Percentiles rank a stretch among this genome's conserved stretches.
These are phyloP conservation scores for Crotalus viridis DNA, from an alignment of 2,113 vertebrate species.

Conservation along the genomic window DNA sequence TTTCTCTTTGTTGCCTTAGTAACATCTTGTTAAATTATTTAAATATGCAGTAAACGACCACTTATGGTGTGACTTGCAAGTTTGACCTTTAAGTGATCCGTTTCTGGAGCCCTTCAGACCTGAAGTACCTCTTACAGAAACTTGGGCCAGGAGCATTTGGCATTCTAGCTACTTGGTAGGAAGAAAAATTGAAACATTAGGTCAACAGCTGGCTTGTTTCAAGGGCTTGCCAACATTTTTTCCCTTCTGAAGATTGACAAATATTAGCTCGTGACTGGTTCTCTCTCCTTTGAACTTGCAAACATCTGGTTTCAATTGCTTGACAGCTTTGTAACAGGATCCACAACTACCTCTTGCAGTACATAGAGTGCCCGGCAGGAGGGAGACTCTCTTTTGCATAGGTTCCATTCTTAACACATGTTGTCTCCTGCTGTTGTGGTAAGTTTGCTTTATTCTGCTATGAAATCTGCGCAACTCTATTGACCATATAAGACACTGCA, in stretches of 20 bases:
- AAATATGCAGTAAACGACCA: constrained; percentile 32
- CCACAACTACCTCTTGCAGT: constrained; percentile 66
- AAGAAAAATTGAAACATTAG: constrained; percentile 43
- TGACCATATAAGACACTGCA: constrained; percentile 44
- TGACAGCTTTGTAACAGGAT: constrained; percentile 62
- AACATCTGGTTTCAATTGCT: constrained; percentile 79
- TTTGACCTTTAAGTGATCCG: not conserved
- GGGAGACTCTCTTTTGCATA: constrained; percentile 51
- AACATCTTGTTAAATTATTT: constrained; percentile 31
- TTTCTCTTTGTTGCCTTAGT: not conserved
- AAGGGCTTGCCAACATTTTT: constrained; percentile 63
- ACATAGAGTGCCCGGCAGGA: constrained; percentile 50
- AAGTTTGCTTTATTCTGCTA: constrained; percentile 51
- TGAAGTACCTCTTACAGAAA: constrained; percentile 4
- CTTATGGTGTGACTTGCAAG: not conserved
- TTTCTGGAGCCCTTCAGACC: not conserved
- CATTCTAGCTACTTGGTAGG: constrained; percentile 43
- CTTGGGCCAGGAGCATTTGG: constrained; percentile 5
- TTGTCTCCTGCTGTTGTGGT: constrained; percentile 50
- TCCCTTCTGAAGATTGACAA: constrained; percentile 61
- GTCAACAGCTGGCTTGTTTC: constrained; percentile 67
- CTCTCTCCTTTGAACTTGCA: constrained; percentile 75
- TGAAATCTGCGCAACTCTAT: constrained; percentile 57
- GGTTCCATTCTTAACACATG: constrained; percentile 55
- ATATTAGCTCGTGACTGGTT: constrained; percentile 58